A percentile compares a stretch with the other conserved stretches of the same genome.
These are phyloP conservation scores for Pterostichus madidus DNA, from an alignment of 2,888 invertebrate genomes.

Conservation along the genomic window DNA sequence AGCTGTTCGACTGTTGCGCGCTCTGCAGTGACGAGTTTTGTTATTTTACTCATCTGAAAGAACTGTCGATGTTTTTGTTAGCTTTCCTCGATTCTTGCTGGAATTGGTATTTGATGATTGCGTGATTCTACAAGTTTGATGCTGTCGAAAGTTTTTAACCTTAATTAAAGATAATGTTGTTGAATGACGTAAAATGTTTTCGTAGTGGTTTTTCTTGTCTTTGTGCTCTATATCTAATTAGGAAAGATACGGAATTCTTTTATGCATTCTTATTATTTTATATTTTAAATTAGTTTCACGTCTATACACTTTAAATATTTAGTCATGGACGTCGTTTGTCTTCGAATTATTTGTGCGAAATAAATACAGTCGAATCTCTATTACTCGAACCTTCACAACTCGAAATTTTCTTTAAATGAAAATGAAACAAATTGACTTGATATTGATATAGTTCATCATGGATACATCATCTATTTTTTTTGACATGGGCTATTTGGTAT, in stretches of 20 bases:
- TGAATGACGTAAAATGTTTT: constrained; percentile 46
- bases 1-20: constrained; percentile 25
- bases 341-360: no score
- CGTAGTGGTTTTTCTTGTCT: constrained; percentile 30
- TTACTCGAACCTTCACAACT: no score
- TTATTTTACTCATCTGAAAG: constrained; percentile 8
- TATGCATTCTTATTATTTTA: not conserved
- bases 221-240: constrained; percentile 20
- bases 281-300: not conserved
- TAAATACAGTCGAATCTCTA: no score
- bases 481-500: no score
- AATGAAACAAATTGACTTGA: no score
- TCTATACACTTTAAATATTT: no score
- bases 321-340: no score
- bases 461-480: no score
- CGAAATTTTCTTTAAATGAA: no score
- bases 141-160: constrained; percentile 47
- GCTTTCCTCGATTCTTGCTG: not conserved
- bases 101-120: constrained; percentile 42
- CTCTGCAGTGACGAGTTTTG: constrained; percentile 4
- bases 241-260: not conserved
- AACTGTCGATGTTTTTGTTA: constrained; percentile 32
- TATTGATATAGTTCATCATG: no score
- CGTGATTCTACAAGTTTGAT: constrained; percentile 11
- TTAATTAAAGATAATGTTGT: constrained; percentile 36